phyloP scores from a whole-genome alignment of 2,888 invertebrate genomes.

The Conops quadrifasciatus region DNA sequence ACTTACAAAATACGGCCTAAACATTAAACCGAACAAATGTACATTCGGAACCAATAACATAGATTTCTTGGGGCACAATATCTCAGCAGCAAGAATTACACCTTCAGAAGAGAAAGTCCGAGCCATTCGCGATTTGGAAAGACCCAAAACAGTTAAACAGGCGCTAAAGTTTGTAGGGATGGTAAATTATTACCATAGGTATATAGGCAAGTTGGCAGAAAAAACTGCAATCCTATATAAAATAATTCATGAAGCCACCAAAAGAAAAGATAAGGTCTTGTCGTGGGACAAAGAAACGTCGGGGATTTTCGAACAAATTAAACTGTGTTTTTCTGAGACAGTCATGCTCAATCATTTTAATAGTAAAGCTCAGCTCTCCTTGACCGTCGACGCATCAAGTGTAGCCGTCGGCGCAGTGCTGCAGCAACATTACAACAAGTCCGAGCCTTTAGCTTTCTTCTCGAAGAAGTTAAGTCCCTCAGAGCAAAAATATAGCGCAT shows the following conservation, averaged over 20 bases:
- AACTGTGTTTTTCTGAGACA: too few species aligned
- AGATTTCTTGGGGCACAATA: too few species aligned
- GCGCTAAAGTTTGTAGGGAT: background rate
- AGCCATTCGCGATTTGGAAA: background rate
- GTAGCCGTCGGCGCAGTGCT: background rate
- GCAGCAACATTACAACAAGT: background rate
- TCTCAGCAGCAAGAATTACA: too few species aligned
- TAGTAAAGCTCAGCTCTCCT: too few species aligned
- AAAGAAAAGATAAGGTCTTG: too few species aligned
- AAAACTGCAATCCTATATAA: background rate
- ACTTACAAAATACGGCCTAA: slow-evolving; percentile 18
- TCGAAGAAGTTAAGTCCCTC: background rate
- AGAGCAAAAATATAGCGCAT: background rate
- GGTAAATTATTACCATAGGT: slow-evolving; percentile 1
- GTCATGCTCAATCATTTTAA: too few species aligned
- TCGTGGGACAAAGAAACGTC: too few species aligned
- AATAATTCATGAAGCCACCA: background rate
- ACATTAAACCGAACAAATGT: slow-evolving; percentile 23
- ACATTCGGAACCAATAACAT: too few species aligned
- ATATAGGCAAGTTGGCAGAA: background rate
- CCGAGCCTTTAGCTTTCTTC: background rate
- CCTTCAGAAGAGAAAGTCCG: too few species aligned
- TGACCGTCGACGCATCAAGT: too few species aligned
- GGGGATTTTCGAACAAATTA: too few species aligned
- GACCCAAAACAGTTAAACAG: slow-evolving; percentile 1